Evolutionary conservation across 2,113 vertebrate species (phyloP), one percentile per base, ranked within the genome.

Genomic region (Jaculus jaculus): DNA sequence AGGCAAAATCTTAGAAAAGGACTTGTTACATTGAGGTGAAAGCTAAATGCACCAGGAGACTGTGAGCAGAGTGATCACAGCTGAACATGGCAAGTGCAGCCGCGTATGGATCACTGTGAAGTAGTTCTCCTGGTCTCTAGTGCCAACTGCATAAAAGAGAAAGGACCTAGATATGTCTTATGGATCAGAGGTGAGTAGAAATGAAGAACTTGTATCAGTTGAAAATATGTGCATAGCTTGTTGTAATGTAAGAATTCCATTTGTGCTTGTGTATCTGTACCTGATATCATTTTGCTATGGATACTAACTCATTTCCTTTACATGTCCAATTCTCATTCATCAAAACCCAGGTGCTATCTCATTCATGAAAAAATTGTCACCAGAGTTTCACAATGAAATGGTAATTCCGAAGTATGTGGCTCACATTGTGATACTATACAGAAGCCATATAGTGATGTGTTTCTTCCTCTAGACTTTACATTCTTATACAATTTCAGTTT

Each of bases 391-490:
- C 30, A 21, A 0, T 89, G 34, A 30, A 9, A 37, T 58, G 58
- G 12, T 28, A 18, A 63, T 73, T 42, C 42, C 68, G 16, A 87
- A 82, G n/a, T 26, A 68, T 58, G 5, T 4, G 78, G 24, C 51
- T 51, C 28, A 37, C 51, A 71, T 7, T 37, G 4, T 60, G 61
- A 23, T 26, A 47, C 32, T 63, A 12, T 21, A 17, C n/a, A 30
- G n/a, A 54, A 8, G n/a, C 18, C 32, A 47, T 78, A 24, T 84
- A 21, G 17, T 47, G 15, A 61, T 34, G 2, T 61, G 13, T 28
- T 39, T 80, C n/a, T 92, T 92, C 54, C 51, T 66, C 54, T 71
- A 61, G 73, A 86, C 69, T 68, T 63, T 78, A 28, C 88, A 92
- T 32, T 84, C 11, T 39, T 75, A 63, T 4, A 21, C 54, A n/a